Percentiles rank a stretch among this genome's conserved stretches.
These are phyloP conservation scores for Chondrilla cf. caribensis DNA, from an alignment of 37 sponge, comb jelly and placozoan species.

Conservation along the genomic window DNA sequence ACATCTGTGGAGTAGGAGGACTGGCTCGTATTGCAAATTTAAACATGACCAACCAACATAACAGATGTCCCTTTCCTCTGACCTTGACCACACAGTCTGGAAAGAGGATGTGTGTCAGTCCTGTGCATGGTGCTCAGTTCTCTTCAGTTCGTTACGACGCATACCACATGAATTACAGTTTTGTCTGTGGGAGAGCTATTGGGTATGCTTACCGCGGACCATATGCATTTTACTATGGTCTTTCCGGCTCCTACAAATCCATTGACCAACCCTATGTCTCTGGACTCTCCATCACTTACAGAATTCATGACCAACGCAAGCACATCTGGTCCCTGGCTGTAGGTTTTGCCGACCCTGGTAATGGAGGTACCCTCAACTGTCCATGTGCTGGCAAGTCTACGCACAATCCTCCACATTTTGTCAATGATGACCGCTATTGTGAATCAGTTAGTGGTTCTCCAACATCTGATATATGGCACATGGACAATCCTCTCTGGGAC, in stretches of 20 bases:
- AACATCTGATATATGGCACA: background rate
- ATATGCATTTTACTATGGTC: background rate
- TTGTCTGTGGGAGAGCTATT: constrained; percentile 1
- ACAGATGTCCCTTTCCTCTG: too few relatives aligned
- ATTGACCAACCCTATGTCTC: background rate
- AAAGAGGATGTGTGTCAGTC: too few relatives aligned
- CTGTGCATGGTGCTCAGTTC: too few relatives aligned
- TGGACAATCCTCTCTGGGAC: background rate
- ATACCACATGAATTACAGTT: background rate
- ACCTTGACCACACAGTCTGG: too few relatives aligned
- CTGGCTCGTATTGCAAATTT: too few relatives aligned
- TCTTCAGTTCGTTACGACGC: background rate
- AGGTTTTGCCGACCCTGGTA: background rate
- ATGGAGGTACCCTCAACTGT: background rate
- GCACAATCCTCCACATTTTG: background rate
- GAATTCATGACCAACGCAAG: background rate
- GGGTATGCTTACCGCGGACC: background rate
- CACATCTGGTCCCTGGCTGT: constrained; percentile 14
- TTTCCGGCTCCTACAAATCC: too few relatives aligned
- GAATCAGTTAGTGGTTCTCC: background rate
- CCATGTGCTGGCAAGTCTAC: background rate
- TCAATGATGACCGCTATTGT: background rate
- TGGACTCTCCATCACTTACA: background rate
- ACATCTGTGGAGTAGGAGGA: too few relatives aligned
- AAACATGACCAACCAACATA: too few relatives aligned